phyloP scores from a whole-genome alignment of 2,113 vertebrate species.

The Capricornis sumatraensis region DNA sequence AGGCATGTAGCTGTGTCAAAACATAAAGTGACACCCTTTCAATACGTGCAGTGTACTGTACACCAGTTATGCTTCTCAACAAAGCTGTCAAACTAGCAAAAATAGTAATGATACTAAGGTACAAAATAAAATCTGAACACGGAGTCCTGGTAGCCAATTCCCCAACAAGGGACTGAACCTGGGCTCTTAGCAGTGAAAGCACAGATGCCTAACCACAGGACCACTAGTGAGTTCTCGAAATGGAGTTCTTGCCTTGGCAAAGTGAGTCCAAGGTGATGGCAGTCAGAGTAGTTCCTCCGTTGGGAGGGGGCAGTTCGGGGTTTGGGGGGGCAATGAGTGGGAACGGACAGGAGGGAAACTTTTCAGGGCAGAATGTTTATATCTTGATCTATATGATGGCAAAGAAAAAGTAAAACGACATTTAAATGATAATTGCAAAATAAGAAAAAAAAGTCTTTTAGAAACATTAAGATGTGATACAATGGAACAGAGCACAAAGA shows the following conservation, averaged over 20 bases:
- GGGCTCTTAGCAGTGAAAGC: not conserved
- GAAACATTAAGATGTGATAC: not conserved
- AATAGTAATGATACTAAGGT: not conserved
- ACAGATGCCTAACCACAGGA: not conserved
- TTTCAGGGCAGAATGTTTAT: not conserved
- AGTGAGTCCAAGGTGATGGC: not conserved
- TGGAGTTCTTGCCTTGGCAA: not conserved
- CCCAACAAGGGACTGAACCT: not conserved
- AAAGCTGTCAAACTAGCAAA: not conserved
- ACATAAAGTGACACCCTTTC: not conserved
- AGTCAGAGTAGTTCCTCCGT: not conserved
- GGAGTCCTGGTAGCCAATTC: not conserved
- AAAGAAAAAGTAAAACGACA: not conserved
- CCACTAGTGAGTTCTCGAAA: not conserved
- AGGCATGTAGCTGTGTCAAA: not conserved
- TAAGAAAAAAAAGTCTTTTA: not conserved
- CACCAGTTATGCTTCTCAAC: not conserved
- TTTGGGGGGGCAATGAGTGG: not conserved
- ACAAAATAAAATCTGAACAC: not conserved
- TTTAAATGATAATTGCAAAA: not conserved
- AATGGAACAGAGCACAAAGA: not conserved
- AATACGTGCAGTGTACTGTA: not conserved
- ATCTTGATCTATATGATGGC: not conserved
- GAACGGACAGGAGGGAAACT: not conserved
- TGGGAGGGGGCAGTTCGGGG: rapidly evolving